Conservation (phyloP, 2,113 vertebrate species). For the Xenopus laevis region DNA sequence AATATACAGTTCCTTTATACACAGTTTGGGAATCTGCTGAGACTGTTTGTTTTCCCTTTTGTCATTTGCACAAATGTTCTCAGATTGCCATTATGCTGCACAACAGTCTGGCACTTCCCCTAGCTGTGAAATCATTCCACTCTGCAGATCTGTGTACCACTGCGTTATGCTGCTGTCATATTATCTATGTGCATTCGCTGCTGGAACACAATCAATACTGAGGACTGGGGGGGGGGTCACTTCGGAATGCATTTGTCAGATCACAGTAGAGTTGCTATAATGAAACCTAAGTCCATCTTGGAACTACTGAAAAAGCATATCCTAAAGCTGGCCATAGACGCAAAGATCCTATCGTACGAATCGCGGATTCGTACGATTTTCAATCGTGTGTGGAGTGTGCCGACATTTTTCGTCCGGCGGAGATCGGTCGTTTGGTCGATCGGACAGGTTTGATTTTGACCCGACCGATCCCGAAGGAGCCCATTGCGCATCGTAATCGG, state of each 20-base stretch:
- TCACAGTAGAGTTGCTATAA: conserved; percentile 14
- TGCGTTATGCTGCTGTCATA: conserved; percentile 30
- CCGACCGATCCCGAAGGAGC: no score
- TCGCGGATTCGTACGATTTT: no score
- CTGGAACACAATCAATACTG: conserved; percentile 7
- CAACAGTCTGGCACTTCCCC: conserved; percentile 6
- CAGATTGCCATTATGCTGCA: conserved; percentile 8
- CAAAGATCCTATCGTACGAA: no score
- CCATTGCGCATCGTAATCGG: no score
- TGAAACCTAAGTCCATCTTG: conserved; percentile 10
- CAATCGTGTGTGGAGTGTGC: no score
- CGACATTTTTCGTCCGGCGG: no score
- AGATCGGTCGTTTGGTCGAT: no score
- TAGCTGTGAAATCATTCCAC: conserved; percentile 14
- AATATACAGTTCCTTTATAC: no score
- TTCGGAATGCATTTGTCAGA: conserved; percentile 11
- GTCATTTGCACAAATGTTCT: conserved; percentile 2
- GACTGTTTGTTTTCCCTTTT: no score
- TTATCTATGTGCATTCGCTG: conserved; percentile 17
- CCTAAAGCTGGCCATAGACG: no score
- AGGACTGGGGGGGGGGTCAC: not conserved
- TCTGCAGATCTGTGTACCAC: conserved; percentile 23
- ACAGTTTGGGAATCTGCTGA: no score
- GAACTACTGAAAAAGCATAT: conserved; percentile 3
- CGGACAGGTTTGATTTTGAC: no score